These are phyloP conservation scores for Odiellus spinosus DNA, from an alignment of 2,888 invertebrate species.

Conservation along the genomic window DNA sequence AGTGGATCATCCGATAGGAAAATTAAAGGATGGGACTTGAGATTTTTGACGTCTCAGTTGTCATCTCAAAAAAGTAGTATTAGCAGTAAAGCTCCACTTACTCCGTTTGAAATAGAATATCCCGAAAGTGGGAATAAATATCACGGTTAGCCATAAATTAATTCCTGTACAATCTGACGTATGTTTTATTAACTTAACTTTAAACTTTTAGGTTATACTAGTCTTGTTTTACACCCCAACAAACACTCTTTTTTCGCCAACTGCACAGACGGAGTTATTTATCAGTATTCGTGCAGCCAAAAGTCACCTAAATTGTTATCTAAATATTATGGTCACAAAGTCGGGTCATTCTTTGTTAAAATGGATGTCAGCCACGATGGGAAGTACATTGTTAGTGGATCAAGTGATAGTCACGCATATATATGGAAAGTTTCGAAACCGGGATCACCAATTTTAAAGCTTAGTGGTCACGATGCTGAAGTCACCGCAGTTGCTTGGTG, in stretches of 20 bases:
- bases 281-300: background rate
- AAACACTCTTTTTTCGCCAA: conserved; percentile 1
- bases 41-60: too few species aligned
- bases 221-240: background rate
- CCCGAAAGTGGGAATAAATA: too few species aligned
- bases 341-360: conserved; percentile 69
- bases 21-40: too few species aligned
- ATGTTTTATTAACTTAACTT: too few species aligned
- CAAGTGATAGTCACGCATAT: conserved; percentile 68
- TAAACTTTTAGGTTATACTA: conserved; percentile 1
- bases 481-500: conserved; percentile 78
- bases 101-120: too few species aligned
- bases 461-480: conserved; percentile 64
- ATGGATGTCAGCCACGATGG: conserved; percentile 64
- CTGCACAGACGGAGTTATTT: conserved; percentile 2
- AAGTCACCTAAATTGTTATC: conserved; percentile 22
- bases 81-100: too few species aligned
- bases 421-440: conserved; percentile 49
- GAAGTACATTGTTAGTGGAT: conserved; percentile 67
- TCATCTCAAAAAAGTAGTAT: too few species aligned
- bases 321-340: conserved; percentile 49
- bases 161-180: too few species aligned
- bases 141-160: too few species aligned
- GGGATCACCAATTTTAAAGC: conserved; percentile 45
- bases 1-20: conserved; percentile 60